phyloP scores from a whole-genome alignment of 1,140 invertebrate genomes.

The Hormaphis cornu region DNA sequence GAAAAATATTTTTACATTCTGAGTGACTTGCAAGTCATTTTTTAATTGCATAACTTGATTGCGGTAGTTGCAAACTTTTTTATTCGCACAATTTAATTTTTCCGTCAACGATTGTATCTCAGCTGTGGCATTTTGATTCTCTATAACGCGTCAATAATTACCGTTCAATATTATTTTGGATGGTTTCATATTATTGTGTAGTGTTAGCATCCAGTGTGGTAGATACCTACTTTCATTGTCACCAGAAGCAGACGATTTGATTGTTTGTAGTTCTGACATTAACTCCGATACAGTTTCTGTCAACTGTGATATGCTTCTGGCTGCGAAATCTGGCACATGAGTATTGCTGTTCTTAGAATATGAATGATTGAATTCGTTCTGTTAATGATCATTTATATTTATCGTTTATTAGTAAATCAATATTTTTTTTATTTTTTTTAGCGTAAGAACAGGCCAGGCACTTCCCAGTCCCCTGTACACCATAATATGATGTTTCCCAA shows the following conservation, averaged over 20 bases:
- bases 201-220: no score
- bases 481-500: neutral
- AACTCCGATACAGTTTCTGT: neutral
- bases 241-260: neutral
- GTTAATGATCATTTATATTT: neutral
- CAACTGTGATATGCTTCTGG: constrained; percentile 5
- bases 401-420: neutral
- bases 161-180: neutral
- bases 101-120: neutral
- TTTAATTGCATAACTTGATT: constrained; percentile 7
- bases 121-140: neutral
- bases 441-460: no score
- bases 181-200: neutral
- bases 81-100: neutral
- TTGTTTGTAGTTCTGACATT: neutral
- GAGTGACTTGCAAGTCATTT: neutral
- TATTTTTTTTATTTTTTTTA: no score
- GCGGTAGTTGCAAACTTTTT: constrained; percentile 4
- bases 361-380: neutral
- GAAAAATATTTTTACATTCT: neutral
- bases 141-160: neutral
- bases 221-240: neutral
- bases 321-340: neutral
- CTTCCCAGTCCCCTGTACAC: neutral
- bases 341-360: neutral